phyloP scores from a whole-genome alignment of 2,797 vertebrate genomes.

The Spheniscus humboldti region DNA sequence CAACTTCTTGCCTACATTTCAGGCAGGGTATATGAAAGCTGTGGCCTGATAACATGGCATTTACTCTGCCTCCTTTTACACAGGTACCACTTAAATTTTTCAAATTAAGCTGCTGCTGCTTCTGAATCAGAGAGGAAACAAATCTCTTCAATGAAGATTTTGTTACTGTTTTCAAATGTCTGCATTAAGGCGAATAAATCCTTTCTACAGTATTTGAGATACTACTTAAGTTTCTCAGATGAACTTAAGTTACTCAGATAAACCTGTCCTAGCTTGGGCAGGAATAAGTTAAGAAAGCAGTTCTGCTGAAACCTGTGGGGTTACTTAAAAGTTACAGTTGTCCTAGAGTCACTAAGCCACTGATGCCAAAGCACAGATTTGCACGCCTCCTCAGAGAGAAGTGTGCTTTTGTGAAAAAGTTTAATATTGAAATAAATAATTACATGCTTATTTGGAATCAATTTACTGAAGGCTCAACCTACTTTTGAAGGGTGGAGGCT shows the following conservation, averaged over 20 bases:
- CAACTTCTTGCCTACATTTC: neutral
- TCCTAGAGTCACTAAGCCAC: neutral
- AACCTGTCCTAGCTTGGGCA: neutral
- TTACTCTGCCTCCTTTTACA: neutral
- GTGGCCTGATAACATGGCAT: neutral
- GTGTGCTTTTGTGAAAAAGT: neutral
- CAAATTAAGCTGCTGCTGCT: neutral
- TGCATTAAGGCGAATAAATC: neutral
- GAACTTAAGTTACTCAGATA: neutral
- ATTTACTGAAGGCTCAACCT: neutral
- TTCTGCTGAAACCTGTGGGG: neutral
- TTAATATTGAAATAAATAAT: constrained; percentile 18
- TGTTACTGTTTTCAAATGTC: neutral
- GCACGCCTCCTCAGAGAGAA: neutral
- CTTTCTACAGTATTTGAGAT: neutral
- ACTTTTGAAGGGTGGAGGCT: neutral
- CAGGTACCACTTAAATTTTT: neutral
- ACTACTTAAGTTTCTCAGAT: neutral
- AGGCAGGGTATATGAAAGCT: neutral
- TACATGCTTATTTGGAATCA: constrained; percentile 16
- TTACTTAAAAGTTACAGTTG: neutral
- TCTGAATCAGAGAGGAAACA: neutral
- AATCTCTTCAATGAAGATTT: neutral
- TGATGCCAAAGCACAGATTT: neutral
- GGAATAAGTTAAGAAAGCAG: neutral